These are phyloP conservation scores for Pseudolaguvia tuberculata DNA, from an alignment of 2,113 vertebrate genomes.

Conservation along the genomic window DNA sequence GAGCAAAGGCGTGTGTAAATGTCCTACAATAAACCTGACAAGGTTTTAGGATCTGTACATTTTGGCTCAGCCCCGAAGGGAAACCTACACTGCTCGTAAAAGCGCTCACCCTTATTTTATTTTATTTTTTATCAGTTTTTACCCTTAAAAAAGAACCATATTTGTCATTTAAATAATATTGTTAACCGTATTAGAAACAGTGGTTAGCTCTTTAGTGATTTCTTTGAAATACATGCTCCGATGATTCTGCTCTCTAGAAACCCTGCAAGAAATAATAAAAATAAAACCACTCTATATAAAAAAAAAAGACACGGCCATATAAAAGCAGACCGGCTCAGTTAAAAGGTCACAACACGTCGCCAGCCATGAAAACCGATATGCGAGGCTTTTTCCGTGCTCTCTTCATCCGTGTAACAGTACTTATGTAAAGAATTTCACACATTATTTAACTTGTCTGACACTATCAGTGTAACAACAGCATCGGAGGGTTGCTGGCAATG, in stretches of 20 bases:
- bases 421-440: constrained; percentile 73
- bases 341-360: constrained; percentile 61
- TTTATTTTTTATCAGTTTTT: constrained; percentile 42
- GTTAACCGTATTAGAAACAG: constrained; percentile 13
- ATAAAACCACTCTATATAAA: constrained; percentile 22
- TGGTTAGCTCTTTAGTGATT: background rate
- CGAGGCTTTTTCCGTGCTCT: constrained; percentile 55
- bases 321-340: constrained; percentile 49
- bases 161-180: constrained; percentile 44
- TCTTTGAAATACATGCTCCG: constrained; percentile 2
- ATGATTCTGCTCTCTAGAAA: constrained; percentile 18
- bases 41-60: background rate
- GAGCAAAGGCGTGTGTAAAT: background rate
- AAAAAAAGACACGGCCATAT: constrained; percentile 47
- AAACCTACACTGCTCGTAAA: background rate
- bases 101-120: background rate
- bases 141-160: constrained; percentile 56
- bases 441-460: constrained; percentile 71
- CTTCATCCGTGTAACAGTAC: constrained; percentile 61
- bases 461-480: constrained; percentile 62
- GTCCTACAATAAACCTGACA: background rate
- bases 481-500: constrained; percentile 49
- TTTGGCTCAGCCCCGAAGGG: background rate
- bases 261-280: constrained; percentile 5
- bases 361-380: constrained; percentile 59